phyloP scores from a whole-genome alignment of 2,797 vertebrate genomes.

The Sylvia borin region DNA sequence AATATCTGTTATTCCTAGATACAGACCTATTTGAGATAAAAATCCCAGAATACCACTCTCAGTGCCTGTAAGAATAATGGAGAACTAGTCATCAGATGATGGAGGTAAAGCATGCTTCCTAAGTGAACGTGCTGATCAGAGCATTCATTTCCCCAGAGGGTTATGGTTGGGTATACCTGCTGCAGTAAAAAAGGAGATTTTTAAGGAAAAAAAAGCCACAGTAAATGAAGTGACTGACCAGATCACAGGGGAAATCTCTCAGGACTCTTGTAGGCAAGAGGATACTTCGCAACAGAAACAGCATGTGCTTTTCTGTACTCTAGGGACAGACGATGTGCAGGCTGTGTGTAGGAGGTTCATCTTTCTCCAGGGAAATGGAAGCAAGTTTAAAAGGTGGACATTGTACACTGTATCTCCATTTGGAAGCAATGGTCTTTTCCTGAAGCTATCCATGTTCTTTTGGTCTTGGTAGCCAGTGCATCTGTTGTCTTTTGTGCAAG shows the following conservation, averaged over 20 bases:
- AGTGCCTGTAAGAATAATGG: neutral
- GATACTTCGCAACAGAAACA: neutral
- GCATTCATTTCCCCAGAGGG: neutral
- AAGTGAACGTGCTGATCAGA: neutral
- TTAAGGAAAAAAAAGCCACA: neutral
- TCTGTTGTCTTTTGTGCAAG: neutral
- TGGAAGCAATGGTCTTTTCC: neutral
- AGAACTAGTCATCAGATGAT: neutral
- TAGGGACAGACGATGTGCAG: neutral
- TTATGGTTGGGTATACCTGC: neutral
- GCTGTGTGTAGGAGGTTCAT: neutral
- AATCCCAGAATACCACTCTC: neutral
- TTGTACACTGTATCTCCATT: neutral
- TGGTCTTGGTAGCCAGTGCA: neutral
- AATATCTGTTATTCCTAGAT: neutral
- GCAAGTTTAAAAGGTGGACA: neutral
- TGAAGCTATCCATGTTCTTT: neutral
- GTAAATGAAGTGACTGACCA: neutral
- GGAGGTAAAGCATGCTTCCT: neutral
- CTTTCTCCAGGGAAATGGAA: neutral
- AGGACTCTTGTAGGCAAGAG: neutral
- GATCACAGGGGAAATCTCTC: neutral
- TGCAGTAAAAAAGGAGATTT: neutral
- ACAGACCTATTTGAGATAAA: neutral
- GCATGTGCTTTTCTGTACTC: neutral